Conservation (phyloP, 92 coral and sea anemone genomes). For the Zoanthus sansibaricus region DNA sequence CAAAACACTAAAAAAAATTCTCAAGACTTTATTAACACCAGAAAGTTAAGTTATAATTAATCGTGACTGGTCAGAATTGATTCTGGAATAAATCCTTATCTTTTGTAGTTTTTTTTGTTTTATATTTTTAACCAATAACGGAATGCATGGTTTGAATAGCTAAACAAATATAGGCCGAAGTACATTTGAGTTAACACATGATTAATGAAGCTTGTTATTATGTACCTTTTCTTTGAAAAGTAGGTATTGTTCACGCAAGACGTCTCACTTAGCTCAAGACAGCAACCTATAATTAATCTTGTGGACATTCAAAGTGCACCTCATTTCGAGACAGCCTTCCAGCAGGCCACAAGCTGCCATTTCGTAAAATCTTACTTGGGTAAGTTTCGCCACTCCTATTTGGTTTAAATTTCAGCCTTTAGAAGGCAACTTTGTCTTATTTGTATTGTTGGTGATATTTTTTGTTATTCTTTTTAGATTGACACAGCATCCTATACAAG, state of each 20-base stretch:
- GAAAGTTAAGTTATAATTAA: neutral
- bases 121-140: too few species aligned
- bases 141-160: neutral
- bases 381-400: slow-evolving; percentile 17
- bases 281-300: neutral
- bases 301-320: slow-evolving; percentile 36
- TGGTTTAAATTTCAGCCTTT: neutral
- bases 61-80: neutral
- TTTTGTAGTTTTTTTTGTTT: too few species aligned
- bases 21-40: neutral
- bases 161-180: slow-evolving; percentile 13
- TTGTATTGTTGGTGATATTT: neutral
- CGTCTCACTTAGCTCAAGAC: slow-evolving; percentile 17
- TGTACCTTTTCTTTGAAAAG: slow-evolving; percentile 14
- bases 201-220: slow-evolving; percentile 37
- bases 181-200: slow-evolving; percentile 24
- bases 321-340: slow-evolving; percentile 33
- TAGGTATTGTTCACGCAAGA: slow-evolving; percentile 28
- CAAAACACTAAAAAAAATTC: neutral
- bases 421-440: neutral
- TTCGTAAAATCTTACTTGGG: neutral
- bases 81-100: neutral
- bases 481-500: slow-evolving; percentile 36
- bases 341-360: neutral
- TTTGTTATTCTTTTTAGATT: slow-evolving; percentile 6